These are phyloP conservation scores for Drosophila obscura DNA, from an alignment of 1,140 invertebrate species.

Conservation along the genomic window DNA sequence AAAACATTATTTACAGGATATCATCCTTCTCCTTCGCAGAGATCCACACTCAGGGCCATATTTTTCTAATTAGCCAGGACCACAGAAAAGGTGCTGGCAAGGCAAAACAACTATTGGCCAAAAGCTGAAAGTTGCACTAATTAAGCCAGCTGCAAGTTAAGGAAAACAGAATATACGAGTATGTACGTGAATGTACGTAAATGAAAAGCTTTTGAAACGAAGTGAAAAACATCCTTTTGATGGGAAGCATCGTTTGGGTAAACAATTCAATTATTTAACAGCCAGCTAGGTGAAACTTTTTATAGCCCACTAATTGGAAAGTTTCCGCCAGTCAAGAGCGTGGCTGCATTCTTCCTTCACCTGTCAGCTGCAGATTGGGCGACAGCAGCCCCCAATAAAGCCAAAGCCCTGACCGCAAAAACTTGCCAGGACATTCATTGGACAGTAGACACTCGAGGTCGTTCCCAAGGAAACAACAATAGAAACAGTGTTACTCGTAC, in stretches of 20 bases:
- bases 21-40: constrained; percentile 51
- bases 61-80: constrained; percentile 58
- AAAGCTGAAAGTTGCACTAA: constrained; percentile 50
- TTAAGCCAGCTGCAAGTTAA: constrained; percentile 54
- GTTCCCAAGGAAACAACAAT: neutral
- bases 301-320: constrained; percentile 61
- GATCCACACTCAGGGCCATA: constrained; percentile 35
- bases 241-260: constrained; percentile 19
- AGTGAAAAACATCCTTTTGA: constrained; percentile 33
- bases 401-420: constrained; percentile 16
- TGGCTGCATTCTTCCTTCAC: constrained; percentile 10
- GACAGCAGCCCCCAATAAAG: neutral
- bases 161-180: constrained; percentile 33
- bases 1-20: constrained; percentile 64
- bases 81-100: constrained; percentile 17
- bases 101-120: constrained; percentile 31
- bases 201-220: constrained; percentile 29
- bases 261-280: constrained; percentile 49
- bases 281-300: constrained; percentile 38
- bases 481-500: too few species aligned
- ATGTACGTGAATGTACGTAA: constrained; percentile 19
- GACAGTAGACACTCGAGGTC: constrained; percentile 20
- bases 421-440: constrained; percentile 36
- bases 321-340: constrained; percentile 23
- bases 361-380: constrained; percentile 51